These are phyloP conservation scores for Helostoma temminkii DNA, from an alignment of 2,797 vertebrate species.

Conservation along the genomic window DNA sequence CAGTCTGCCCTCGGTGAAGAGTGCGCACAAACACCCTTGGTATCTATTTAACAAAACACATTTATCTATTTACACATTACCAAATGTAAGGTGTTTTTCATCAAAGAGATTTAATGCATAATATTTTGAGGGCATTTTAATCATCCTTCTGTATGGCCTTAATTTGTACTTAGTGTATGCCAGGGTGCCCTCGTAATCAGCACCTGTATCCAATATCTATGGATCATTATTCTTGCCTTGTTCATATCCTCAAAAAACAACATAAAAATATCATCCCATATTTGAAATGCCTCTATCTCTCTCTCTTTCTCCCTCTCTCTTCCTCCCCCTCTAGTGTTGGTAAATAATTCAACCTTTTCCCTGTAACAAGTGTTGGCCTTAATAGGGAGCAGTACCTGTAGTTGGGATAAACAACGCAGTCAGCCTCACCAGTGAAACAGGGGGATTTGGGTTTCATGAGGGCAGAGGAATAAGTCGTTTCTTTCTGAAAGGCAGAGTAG, in stretches of 20 bases:
- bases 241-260: constrained; percentile 66
- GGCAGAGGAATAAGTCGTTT: constrained; percentile 85
- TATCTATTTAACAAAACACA: constrained; percentile 75
- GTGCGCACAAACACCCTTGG: constrained; percentile 61
- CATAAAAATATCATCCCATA: constrained; percentile 61
- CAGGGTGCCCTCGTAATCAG: constrained; percentile 55
- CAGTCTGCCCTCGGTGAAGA: constrained; percentile 79
- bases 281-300: constrained; percentile 53
- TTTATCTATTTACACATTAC: constrained; percentile 69
- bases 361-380: constrained; percentile 84
- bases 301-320: constrained; percentile 40
- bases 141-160: constrained; percentile 32
- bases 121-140: constrained; percentile 41
- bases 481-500: constrained; percentile 84
- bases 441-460: constrained; percentile 85
- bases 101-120: constrained; percentile 40
- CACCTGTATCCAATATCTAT: constrained; percentile 61
- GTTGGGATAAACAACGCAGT: constrained; percentile 84
- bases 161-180: constrained; percentile 38
- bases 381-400: constrained; percentile 87
- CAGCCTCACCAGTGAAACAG: constrained; percentile 79
- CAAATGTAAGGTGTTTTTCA: constrained; percentile 45
- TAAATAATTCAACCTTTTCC: constrained; percentile 88
- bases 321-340: constrained; percentile 75
- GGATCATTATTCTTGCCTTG: constrained; percentile 76